Percentiles rank a stretch among this genome's conserved stretches.
phyloP scores from a whole-genome alignment of 92 coral and sea anemone species.

The Blastomussa wellsi region DNA sequence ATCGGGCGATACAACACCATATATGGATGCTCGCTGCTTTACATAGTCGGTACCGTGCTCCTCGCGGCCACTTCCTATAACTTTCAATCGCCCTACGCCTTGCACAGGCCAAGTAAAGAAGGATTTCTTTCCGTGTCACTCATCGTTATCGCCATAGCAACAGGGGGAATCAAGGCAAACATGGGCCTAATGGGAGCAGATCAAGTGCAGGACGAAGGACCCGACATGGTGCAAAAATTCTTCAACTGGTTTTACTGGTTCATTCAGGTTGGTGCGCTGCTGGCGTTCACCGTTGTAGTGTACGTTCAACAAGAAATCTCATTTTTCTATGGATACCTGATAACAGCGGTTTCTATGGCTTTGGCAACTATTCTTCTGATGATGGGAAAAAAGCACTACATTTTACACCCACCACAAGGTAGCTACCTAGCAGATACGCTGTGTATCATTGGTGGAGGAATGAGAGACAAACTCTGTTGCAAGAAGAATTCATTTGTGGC shows the following conservation, averaged over 20 bases:
- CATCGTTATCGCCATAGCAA: slow-evolving; percentile 79
- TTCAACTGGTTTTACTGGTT: slow-evolving; percentile 99
- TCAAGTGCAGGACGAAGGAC: slow-evolving; percentile 79
- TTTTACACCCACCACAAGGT: slow-evolving; percentile 66
- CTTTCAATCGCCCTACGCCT: neutral
- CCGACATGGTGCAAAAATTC: slow-evolving; percentile 78
- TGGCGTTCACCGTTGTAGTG: slow-evolving; percentile 81
- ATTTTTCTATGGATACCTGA: slow-evolving; percentile 80
- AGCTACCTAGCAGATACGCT: slow-evolving; percentile 75
- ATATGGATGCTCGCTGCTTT: slow-evolving; percentile 67
- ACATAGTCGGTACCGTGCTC: slow-evolving; percentile 71
- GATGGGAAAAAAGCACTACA: slow-evolving; percentile 64
- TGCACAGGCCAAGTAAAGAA: slow-evolving; percentile 28
- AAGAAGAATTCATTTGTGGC: neutral
- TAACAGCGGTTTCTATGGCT: slow-evolving; percentile 68
- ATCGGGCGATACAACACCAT: slow-evolving; percentile 81
- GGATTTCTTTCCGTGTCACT: slow-evolving; percentile 63
- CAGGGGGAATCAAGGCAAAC: slow-evolving; percentile 96
- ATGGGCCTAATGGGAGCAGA: slow-evolving; percentile 96
- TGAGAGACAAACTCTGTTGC: slow-evolving; percentile 15
- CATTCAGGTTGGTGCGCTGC: slow-evolving; percentile 82
- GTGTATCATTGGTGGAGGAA: slow-evolving; percentile 53
- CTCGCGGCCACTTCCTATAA: slow-evolving; percentile 24
- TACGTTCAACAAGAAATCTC: slow-evolving; percentile 79
- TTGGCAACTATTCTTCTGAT: slow-evolving; percentile 66